These are phyloP conservation scores for Nothobranchius furzeri DNA, from an alignment of 2,113 vertebrate genomes.

Conservation along the genomic window DNA sequence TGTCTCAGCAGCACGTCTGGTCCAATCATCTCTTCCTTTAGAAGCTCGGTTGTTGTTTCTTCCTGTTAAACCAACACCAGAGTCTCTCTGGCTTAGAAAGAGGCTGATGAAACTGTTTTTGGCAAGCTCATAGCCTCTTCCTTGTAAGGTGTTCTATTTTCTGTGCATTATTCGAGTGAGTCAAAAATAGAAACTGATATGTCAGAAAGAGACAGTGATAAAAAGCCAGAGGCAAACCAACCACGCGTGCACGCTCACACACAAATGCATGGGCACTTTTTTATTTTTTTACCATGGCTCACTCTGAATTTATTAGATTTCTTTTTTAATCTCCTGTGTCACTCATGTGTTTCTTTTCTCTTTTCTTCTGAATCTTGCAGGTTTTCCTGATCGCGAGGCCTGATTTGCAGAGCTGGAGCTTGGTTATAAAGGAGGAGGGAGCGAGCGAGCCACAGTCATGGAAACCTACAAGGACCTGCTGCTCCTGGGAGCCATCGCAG, in stretches of 20 bases:
- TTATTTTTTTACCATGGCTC: slow-evolving; percentile 14
- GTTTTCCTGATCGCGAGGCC: slow-evolving; percentile 60
- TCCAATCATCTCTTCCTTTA: slow-evolving; percentile 31
- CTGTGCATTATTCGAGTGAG: slow-evolving; percentile 61
- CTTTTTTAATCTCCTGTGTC: slow-evolving; percentile 49
- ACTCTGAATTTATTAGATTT: slow-evolving; percentile 34
- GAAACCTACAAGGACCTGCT: slow-evolving; percentile 72
- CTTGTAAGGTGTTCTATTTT: slow-evolving; percentile 70
- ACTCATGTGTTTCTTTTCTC: slow-evolving; percentile 43
- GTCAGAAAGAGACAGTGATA: slow-evolving; percentile 69
- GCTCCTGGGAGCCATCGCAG: slow-evolving; percentile 80
- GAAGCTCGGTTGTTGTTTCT: slow-evolving; percentile 42
- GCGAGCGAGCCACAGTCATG: slow-evolving; percentile 54
- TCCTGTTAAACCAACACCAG: slow-evolving; percentile 43
- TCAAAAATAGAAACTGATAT: slow-evolving; percentile 76
- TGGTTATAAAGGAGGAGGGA: slow-evolving; percentile 47
- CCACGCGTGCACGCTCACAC: slow-evolving; percentile 26
- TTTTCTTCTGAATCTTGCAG: slow-evolving; percentile 45
- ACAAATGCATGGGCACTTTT: slow-evolving; percentile 11
- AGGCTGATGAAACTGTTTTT: slow-evolving; percentile 50
- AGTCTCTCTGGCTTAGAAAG: slow-evolving; percentile 36
- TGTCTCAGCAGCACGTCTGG: slow-evolving; percentile 24
- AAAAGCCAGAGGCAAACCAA: slow-evolving; percentile 61
- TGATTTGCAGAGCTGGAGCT: slow-evolving; percentile 50
- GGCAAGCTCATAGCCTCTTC: slow-evolving; percentile 31